phyloP scores from a whole-genome alignment of 2,113 vertebrate species.

The Xiphias gladius region DNA sequence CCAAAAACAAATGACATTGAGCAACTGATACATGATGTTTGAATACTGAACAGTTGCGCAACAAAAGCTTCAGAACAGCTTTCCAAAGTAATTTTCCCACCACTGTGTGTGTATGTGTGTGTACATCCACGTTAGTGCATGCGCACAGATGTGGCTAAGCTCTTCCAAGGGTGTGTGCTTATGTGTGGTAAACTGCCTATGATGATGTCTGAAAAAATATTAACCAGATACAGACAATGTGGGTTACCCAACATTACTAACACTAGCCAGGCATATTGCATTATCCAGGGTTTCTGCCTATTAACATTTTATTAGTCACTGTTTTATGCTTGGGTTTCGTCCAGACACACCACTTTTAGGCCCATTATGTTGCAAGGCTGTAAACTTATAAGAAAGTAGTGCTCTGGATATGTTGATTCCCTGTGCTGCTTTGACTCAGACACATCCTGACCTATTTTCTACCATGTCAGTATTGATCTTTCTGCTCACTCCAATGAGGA shows the following conservation, averaged over 20 bases:
- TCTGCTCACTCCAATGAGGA: slow-evolving; percentile 58
- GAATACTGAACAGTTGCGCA: slow-evolving; percentile 44
- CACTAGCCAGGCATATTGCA: slow-evolving; percentile 40
- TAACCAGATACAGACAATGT: slow-evolving; percentile 45
- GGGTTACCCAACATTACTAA: slow-evolving; percentile 56
- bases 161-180: slow-evolving; percentile 15
- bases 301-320: slow-evolving; percentile 65
- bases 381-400: slow-evolving; percentile 37
- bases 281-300: slow-evolving; percentile 46
- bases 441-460: slow-evolving; percentile 73
- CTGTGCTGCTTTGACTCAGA: slow-evolving; percentile 52
- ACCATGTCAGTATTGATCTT: slow-evolving; percentile 71
- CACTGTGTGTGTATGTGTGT: slow-evolving; percentile 12
- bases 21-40: slow-evolving; percentile 42
- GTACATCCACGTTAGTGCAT: neutral
- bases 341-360: slow-evolving; percentile 52
- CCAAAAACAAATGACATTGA: slow-evolving; percentile 53
- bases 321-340: slow-evolving; percentile 49
- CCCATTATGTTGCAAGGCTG: slow-evolving; percentile 39
- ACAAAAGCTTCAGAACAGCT: slow-evolving; percentile 26
- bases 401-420: slow-evolving; percentile 44
- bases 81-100: slow-evolving; percentile 49
- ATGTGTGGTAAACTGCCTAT: slow-evolving; percentile 27
- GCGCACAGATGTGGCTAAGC: slow-evolving; percentile 14
- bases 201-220: slow-evolving; percentile 33